Base-by-base conservation (phyloP, 2,888 invertebrate species). In the Agriopis aurantiaria region DNA sequence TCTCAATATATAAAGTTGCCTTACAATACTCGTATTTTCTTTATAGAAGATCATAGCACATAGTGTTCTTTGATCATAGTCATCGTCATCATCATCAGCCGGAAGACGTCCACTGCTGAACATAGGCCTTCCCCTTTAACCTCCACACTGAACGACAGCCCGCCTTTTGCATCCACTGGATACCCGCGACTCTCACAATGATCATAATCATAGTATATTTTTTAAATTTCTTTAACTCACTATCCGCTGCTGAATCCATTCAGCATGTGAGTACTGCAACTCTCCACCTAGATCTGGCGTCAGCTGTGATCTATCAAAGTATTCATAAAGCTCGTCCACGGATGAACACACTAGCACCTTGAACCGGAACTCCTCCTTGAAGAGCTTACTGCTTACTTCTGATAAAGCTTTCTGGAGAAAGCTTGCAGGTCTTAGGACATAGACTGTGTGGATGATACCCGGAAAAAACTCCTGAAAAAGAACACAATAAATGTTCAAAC, bases 231-330 rank as follows among this genome's bases (percentile, higher is more conserved):
- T 51, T 51, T 11, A 45, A 85, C 96, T 96, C 90, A 99, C 99
- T 91, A 98, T 97, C 95, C 99, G 96, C 90, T 99, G 98, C 84
- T 99, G 97, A 86, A 99, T 98, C 99, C 99, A 99, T 85, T 98
- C 98, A 68, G 98, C 96, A 89, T 99, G 98, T 81, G 98, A 97
- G 92, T 99, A 99, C 73, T 97, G 96, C 75, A 99, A 94, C 73
- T 96, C 96, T 1, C 99, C 99, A 4, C 98, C 98, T 72, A 99
- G 95, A 87, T 99, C 99, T 45, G 96, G 95, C 0, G 99, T 99
- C 77, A 99, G 93, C 89, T 98, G 98, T 78, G 96, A 96, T 75
- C 96, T 95, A 81, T 98, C 98, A 73, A 99, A 95, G 87, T 97
- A 97, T 72, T 98, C 97, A 82, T 97, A 97, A 70, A 99, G 92